Evolutionary conservation across 2,888 invertebrate genomes (phyloP), one percentile per base, ranked within the genome.

Genomic region (Drymonia ruficornis): DNA sequence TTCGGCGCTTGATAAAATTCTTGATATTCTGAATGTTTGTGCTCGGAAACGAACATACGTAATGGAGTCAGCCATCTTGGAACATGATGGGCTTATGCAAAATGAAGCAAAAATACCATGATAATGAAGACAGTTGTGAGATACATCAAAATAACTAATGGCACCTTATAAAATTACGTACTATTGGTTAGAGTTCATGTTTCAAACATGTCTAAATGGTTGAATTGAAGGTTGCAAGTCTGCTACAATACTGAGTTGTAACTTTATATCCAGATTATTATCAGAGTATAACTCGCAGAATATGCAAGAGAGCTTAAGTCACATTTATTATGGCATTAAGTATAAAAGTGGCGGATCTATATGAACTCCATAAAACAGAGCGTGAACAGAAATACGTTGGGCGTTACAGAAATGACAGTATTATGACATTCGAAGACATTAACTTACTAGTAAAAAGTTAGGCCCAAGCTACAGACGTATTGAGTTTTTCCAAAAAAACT

Each of bases 391-490:
- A 66, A 62, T 60, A 66, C 66, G 55, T 56, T 59, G 50, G 57
- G 63, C 59, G 63, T 72, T 61, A 71, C 68, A 61, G 64, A 69
- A 73, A 70, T 67, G 74, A 69, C 59, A 56, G 67, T 66, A 74
- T 80, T 76, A 80, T 78, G 80, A 79, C 74, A 73, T 76, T 72
- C 62, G 60, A 59, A 28, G 66, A 67, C 74, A 72, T 80, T 78
- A 76, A 78, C 70, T 74, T 66, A 62, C 63, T 59, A 61, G 55
- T 60, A 62, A 67, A 70, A 56, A 45, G 31, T 59, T 12, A 59
- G 57, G 59, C 2, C 3, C 50, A 59, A 61, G 50, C 19, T 40
- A 23, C 1, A 47, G 9, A 53, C 28, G 5, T 28, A 28, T 8
- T 28, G 28, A n/a, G n/a, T n/a, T n/a, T n/a, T n/a, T n/a, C n/a